These are phyloP conservation scores for Tiaroga cobitis DNA, from an alignment of 2,797 vertebrate species.

Conservation along the genomic window DNA sequence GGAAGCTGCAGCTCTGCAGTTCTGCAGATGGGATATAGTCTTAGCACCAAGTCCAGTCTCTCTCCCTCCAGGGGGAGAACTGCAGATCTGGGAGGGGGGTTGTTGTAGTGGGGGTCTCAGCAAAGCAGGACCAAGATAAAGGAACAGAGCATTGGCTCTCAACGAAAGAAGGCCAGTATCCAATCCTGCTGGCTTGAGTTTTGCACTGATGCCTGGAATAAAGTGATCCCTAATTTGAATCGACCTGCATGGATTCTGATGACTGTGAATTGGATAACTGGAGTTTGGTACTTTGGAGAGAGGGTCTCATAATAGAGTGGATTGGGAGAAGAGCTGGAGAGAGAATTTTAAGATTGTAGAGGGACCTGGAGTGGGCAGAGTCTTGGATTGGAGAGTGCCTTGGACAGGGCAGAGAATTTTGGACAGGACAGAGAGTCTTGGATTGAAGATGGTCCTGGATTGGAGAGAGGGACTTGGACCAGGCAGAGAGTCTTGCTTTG, in stretches of 20 bases:
- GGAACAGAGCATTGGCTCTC: slow-evolving; percentile 59
- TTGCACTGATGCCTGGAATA: slow-evolving; percentile 24
- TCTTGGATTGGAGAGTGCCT: slow-evolving; percentile 37
- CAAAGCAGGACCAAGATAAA: slow-evolving; percentile 60
- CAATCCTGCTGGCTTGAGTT: slow-evolving; percentile 5
- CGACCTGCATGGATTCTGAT: slow-evolving; percentile 29
- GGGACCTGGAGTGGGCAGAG: background rate
- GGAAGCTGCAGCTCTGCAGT: slow-evolving; percentile 70
- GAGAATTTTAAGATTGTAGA: slow-evolving; percentile 13
- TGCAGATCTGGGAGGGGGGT: background rate
- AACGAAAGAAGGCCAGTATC: background rate
- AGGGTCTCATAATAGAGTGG: background rate
- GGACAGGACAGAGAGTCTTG: slow-evolving; percentile 25
- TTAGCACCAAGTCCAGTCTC: slow-evolving; percentile 69
- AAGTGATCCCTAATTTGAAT: slow-evolving; percentile 29
- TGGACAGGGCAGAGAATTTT: slow-evolving; percentile 21
- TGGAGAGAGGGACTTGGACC: slow-evolving; percentile 31
- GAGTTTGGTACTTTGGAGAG: slow-evolving; percentile 6
- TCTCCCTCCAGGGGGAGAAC: slow-evolving; percentile 31
- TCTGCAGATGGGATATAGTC: slow-evolving; percentile 74
- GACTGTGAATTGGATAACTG: slow-evolving; percentile 24
- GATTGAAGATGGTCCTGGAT: slow-evolving; percentile 15
- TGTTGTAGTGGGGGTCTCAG: slow-evolving; percentile 11
- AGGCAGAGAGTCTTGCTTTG: slow-evolving; percentile 3
- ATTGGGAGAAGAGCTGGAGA: slow-evolving; percentile 12